Evolutionary conservation across 2,113 vertebrate species (phyloP).

Genomic region (Heliornis fulica): DNA sequence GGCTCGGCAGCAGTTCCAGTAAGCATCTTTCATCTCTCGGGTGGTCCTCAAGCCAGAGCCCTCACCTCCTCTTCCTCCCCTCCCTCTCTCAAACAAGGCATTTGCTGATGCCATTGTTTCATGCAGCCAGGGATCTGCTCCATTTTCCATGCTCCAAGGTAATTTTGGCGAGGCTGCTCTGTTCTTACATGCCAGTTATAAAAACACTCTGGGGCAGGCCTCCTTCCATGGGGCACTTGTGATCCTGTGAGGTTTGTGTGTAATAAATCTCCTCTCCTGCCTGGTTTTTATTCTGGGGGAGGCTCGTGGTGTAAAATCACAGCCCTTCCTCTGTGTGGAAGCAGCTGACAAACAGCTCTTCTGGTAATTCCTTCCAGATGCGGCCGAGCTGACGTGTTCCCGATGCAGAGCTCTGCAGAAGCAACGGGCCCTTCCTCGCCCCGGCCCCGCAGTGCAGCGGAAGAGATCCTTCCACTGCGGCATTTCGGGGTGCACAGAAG

Average conservation of each 20-base stretch:
- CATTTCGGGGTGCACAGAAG: rapidly evolving
- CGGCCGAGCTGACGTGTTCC: rapidly evolving
- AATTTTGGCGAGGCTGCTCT: not conserved
- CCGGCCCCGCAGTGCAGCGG: rapidly evolving
- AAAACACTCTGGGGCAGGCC: not conserved
- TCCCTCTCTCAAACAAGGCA: not conserved
- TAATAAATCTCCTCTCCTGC: not conserved
- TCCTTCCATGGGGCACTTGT: not conserved
- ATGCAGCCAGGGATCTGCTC: constrained; percentile 23
- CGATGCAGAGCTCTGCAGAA: not conserved
- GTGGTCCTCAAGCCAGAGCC: constrained; percentile 2
- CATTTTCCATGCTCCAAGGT: constrained; percentile 57
- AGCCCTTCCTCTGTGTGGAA: not conserved
- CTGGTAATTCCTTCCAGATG: constrained; percentile 33
- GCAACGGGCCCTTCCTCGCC: not conserved
- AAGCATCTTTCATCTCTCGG: constrained; percentile 36
- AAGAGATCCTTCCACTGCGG: not conserved
- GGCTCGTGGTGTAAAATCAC: not conserved
- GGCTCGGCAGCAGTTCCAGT: not conserved
- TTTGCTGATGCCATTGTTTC: constrained; percentile 34
- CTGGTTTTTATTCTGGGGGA: not conserved
- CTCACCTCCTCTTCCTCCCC: not conserved
- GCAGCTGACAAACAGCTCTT: constrained; percentile 28
- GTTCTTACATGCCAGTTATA: not conserved
- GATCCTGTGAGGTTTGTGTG: not conserved